phyloP scores from a whole-genome alignment of 2,797 vertebrate species.

The Crenuchus spilurus region DNA sequence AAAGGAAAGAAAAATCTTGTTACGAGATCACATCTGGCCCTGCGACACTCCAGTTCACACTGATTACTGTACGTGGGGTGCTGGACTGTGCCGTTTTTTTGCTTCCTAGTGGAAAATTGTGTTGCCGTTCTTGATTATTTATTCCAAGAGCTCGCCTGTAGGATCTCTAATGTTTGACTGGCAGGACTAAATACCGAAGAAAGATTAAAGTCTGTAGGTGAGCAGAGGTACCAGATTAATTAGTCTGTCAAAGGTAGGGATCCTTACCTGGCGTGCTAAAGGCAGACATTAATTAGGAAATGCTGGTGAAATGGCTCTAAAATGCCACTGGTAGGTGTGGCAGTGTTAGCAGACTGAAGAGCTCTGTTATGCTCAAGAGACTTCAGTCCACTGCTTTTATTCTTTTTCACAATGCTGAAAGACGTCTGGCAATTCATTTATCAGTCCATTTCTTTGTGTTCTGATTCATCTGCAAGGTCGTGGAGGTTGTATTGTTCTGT shows the following conservation, averaged over 20 bases:
- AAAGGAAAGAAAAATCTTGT: too few relatives aligned
- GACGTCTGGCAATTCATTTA: constrained; percentile 1
- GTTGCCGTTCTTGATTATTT: constrained; percentile 1
- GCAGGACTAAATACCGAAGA: constrained; percentile 16
- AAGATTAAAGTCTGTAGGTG: constrained; percentile 12
- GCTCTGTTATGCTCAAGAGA: not conserved
- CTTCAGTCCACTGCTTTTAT: not conserved
- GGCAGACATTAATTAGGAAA: constrained; percentile 50
- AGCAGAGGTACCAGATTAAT: constrained; percentile 45
- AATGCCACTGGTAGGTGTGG: constrained; percentile 18
- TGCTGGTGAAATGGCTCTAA: constrained; percentile 13
- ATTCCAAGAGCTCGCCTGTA: not conserved
- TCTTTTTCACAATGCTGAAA: constrained; percentile 1
- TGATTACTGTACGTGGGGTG: too few relatives aligned
- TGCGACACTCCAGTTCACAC: too few relatives aligned
- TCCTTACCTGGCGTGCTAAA: constrained; percentile 41
- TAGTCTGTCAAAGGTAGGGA: constrained; percentile 42
- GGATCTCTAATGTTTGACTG: not conserved
- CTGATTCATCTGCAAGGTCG: not conserved
- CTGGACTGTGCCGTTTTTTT: too few relatives aligned
- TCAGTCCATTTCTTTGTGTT: constrained; percentile 12
- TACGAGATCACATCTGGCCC: too few relatives aligned
- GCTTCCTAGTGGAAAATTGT: too few relatives aligned
- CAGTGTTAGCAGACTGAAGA: constrained; percentile 5
- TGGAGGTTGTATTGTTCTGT: not conserved